Base-by-base conservation (phyloP, 2,888 invertebrate species). In the Electrophaes corylata region DNA sequence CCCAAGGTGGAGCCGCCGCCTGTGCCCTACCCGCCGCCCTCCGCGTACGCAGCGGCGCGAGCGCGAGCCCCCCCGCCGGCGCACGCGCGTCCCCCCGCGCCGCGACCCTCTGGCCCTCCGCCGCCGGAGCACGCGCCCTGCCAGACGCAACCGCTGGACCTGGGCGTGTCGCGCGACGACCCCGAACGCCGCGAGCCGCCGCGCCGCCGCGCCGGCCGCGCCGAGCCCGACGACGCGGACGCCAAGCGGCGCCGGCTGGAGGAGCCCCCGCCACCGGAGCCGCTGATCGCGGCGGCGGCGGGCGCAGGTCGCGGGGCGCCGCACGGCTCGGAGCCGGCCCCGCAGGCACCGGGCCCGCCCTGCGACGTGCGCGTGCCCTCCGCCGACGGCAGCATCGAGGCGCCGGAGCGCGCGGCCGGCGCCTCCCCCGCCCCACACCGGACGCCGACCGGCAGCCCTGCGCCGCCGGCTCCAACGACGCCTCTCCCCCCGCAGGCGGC, bases 131-230 rank as follows among this genome's bases (percentile, higher is more conserved):
- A 81, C 44, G 75, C 82, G 52, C 88, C 93, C 48, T 94, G 95
- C 75, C 96, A 96, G 84, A 95, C 95, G 56, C 96, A 96, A 76
- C 96, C 96, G 10, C 89, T 96, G 29, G 96, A 96, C 80, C 93
- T 96, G 54, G 96, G 96, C 33, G 93, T 95, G 26, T 83, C 93
- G 43, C 92, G 96, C 6, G 94, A 95, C 46, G 93, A 94, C 49
- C 92, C 93, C 43, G 93, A 92, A n/a, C n/a, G n/a, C n/a, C n/a
- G n/a, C 39, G 78, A 92, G 40, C 78, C 92, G 14, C 95, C n/a
- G n/a, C n/a, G 43, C 95, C 95, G 0, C 94, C 95, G 72, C 87
- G 95, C 46, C 94, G 95, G 71, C 31, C 16, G 8, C n/a, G 93
- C 95, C 29, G 35, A 35, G 69, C 92, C 93, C 8, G 93, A 94